A percentile compares a stretch with the other conserved stretches of the same genome.
Conservation (phyloP, 2,113 vertebrate species). For the Uria lomvia region DNA sequence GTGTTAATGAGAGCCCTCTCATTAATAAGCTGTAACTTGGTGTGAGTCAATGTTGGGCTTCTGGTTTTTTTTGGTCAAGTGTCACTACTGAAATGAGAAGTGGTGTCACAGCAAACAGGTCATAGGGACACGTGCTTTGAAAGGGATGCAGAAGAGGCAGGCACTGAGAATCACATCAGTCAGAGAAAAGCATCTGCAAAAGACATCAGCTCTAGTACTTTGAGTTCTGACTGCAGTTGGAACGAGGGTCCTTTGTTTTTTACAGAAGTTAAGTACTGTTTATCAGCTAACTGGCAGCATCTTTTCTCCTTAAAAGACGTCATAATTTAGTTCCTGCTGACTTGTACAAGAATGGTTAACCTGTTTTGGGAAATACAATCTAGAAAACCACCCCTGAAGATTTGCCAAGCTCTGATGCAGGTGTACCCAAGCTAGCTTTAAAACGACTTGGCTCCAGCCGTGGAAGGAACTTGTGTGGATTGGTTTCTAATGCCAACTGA, state of each 20-base stretch:
- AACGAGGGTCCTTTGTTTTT: slow-evolving; percentile 34
- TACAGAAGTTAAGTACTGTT: neutral
- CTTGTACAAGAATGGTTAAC: neutral
- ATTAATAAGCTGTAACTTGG: neutral
- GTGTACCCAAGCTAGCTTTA: neutral
- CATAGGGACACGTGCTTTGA: neutral
- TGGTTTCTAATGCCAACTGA: neutral
- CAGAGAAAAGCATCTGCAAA: neutral
- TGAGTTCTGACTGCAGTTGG: neutral
- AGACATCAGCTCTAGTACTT: neutral
- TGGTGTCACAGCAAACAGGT: neutral
- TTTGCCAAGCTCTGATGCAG: neutral
- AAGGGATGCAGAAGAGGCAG: neutral
- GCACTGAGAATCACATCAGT: neutral
- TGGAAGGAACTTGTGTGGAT: neutral
- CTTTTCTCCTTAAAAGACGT: neutral
- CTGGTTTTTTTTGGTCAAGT: neutral
- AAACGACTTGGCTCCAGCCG: neutral
- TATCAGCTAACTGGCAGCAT: neutral
- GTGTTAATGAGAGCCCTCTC: neutral
- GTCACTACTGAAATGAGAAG: neutral
- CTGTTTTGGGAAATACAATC: neutral
- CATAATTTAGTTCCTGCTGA: neutral
- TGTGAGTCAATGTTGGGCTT: neutral
- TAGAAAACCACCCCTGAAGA: neutral